Percentiles rank a stretch among this genome's conserved stretches.
Evolutionary conservation across 2,888 invertebrate species (phyloP).

Genomic region (Danaus chrysippus): DNA sequence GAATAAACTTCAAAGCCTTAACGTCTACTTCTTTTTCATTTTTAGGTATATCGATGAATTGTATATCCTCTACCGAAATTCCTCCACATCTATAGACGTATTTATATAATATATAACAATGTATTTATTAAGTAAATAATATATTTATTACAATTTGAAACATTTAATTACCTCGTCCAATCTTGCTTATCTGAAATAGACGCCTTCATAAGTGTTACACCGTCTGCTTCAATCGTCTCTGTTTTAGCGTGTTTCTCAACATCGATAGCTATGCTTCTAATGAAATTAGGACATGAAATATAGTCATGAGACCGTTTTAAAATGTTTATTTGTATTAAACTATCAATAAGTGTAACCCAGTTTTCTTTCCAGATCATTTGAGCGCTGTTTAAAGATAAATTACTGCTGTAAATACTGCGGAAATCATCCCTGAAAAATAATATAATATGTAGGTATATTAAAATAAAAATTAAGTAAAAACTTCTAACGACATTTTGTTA

Average conservation of each 20-base stretch:
- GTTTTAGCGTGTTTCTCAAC: constrained; percentile 34
- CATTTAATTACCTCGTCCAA: constrained; percentile 37
- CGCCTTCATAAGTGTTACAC: constrained; percentile 33
- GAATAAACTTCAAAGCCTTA: constrained; percentile 42
- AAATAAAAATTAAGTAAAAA: background rate
- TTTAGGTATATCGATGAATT: constrained; percentile 38
- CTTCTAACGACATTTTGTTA: constrained; percentile 18
- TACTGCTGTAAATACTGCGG: constrained; percentile 41
- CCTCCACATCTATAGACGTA: constrained; percentile 51
- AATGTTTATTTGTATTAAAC: constrained; percentile 86
- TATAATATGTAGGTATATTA: constrained; percentile 10
- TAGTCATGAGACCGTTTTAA: constrained; percentile 79
- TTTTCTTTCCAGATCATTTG: constrained; percentile 82
- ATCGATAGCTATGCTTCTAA: constrained; percentile 45
- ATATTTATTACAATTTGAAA: too few species aligned
- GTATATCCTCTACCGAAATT: constrained; percentile 41
- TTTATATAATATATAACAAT: background rate
- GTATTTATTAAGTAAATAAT: background rate
- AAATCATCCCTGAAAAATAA: constrained; percentile 43
- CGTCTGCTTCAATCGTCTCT: constrained; percentile 15
- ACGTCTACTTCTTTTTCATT: constrained; percentile 29
- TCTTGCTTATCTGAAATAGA: constrained; percentile 34
- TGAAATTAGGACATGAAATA: constrained; percentile 79
- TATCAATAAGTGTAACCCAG: constrained; percentile 90
- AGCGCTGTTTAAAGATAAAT: constrained; percentile 48